Evolutionary conservation across 2,113 vertebrate species (phyloP).

Genomic region (Dolichallabes microphthalmus): DNA sequence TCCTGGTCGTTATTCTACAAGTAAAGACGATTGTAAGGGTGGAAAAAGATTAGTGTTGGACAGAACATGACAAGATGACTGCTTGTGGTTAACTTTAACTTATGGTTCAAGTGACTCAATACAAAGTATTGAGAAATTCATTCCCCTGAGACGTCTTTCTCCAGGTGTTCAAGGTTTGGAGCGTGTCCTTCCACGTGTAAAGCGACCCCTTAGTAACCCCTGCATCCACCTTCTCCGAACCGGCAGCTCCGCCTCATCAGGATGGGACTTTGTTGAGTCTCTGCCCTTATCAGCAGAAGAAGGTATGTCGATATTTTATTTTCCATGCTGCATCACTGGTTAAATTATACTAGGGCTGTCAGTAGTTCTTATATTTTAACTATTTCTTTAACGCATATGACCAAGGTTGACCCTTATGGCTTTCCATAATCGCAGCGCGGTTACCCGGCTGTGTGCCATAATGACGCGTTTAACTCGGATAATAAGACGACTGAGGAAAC

Average conservation of each 20-base stretch:
- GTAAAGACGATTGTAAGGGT: neutral
- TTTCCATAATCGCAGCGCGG: no score
- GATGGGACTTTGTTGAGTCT: slow-evolving; percentile 75
- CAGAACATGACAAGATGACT: neutral
- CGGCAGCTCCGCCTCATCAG: slow-evolving; percentile 66
- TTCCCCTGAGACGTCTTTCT: slow-evolving; percentile 30
- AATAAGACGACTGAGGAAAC: no score
- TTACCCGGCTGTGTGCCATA: no score
- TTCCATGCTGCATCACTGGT: neutral
- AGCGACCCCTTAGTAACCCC: slow-evolving; percentile 72
- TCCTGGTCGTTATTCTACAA: neutral
- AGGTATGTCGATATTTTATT: slow-evolving; percentile 50
- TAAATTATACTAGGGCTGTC: neutral
- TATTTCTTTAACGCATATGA: no score
- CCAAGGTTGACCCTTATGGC: no score
- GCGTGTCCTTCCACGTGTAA: slow-evolving; percentile 62
- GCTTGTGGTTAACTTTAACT: neutral
- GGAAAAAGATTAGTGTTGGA: neutral
- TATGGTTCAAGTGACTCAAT: neutral
- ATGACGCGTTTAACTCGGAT: no score
- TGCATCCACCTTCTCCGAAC: slow-evolving; percentile 69
- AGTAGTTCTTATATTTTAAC: no score
- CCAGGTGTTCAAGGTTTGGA: slow-evolving; percentile 67
- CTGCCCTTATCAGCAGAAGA: slow-evolving; percentile 70
- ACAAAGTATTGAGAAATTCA: neutral